Base-by-base conservation (phyloP, 2,797 vertebrate species). In the Rhynchonycteris naso region DNA sequence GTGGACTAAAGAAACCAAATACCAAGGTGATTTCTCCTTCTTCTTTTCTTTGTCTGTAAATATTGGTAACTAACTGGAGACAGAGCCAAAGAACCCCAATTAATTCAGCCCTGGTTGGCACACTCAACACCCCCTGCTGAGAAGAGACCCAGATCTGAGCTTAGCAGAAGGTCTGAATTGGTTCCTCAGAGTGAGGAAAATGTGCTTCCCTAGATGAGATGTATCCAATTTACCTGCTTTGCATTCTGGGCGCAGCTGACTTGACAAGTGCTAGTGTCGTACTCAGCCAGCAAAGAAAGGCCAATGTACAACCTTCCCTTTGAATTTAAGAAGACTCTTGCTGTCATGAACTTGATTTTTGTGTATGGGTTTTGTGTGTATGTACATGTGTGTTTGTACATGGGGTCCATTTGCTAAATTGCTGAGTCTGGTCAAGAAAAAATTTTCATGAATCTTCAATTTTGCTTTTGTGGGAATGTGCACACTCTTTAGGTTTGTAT, bases 71-170 rank as follows among this genome's bases (percentile, higher is more conserved):
- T 90, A 93, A 88, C 56, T 79, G 76, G 69, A 97, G 58, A 78
- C 58, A 18, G 72, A 94, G 81, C 90, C 90, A 98, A 96, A 94
- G 84, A 93, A 93, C 86, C 76, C 58, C 96, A 97, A 96, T 98
- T 97, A 97, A 97, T 97, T 97, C 93, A 96, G 93, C 30, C 81
- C 18, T 43, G 4, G 86, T 98, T 97, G 97, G 88, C 94, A 96
- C 90, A 92, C 50, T 72, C 92, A 71, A 78, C 33, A 59, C 87
- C 97, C 76, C 90, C 90, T 97, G 47, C 96, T 97, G 95, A 68
- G 96, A 96, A 79, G 84, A 97, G 88, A 96, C 50, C 59, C 80
- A 96, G 80, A 85, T 97, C 85, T 97, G 95, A 97, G 72, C 7
- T 93, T 96, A 97, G 91, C 33, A 56, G 84, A 97, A 97, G 76